Conservation (phyloP, 2,888 invertebrate species). For the Lycophotia porphyrea region DNA sequence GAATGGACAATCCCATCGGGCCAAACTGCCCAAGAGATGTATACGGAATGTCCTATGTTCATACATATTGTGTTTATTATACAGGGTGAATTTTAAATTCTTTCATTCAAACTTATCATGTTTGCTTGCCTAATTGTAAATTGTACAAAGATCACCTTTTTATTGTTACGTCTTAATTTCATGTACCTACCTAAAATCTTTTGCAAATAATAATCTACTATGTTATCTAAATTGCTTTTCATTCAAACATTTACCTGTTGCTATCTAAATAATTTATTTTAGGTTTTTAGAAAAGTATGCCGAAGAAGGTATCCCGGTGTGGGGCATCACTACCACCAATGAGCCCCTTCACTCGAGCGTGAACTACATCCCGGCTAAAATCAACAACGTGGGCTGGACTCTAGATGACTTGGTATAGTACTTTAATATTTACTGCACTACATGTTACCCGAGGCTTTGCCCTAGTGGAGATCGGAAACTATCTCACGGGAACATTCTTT, state of each 20-base stretch:
- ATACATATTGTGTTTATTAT: too few relatives aligned
- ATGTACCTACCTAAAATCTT: not conserved
- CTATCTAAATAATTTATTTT: conserved; percentile 80
- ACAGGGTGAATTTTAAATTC: too few relatives aligned
- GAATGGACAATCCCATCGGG: too few relatives aligned
- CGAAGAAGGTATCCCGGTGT: conserved; percentile 90
- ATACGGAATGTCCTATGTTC: too few relatives aligned
- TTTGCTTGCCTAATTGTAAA: not conserved
- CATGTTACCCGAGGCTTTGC: too few relatives aligned
- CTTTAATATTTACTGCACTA: not conserved
- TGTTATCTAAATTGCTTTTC: not conserved
- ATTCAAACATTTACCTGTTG: not conserved
- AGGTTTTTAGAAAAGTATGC: conserved; percentile 94
- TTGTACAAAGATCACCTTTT: not conserved
- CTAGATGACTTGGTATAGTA: conserved; percentile 84
- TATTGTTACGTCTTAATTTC: not conserved
- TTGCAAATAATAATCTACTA: not conserved
- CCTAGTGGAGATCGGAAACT: not conserved
- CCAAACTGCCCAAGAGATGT: too few relatives aligned
- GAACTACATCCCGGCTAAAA: conserved; percentile 76
- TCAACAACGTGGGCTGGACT: conserved; percentile 94
- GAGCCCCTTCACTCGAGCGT: conserved; percentile 92
- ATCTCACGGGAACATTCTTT: not conserved
- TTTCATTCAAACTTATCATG: not conserved
- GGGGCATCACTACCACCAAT: conserved; percentile 96